phyloP scores from a whole-genome alignment of 2,888 invertebrate species.

The Drosophila infuscata region DNA sequence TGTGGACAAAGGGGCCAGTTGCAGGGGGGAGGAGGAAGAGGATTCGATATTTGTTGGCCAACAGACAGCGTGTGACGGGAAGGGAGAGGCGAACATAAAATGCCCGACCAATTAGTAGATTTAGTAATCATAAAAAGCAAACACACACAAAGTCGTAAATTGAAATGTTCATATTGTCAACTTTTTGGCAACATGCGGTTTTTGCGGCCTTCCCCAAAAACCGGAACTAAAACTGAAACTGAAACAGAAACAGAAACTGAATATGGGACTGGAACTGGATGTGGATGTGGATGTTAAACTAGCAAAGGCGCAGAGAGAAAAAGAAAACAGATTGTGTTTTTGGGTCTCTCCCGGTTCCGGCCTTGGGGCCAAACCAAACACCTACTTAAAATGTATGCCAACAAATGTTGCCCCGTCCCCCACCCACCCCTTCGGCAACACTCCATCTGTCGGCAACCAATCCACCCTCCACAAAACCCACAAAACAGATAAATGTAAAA shows the following conservation, averaged over 20 bases:
- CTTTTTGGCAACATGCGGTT: conserved; percentile 43
- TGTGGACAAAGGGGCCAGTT: neutral
- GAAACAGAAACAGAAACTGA: conserved; percentile 17
- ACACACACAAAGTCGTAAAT: conserved; percentile 20
- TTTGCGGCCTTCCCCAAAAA: conserved; percentile 26
- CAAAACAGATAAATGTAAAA: neutral
- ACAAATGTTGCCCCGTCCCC: neutral
- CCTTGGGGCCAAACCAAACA: conserved; percentile 49
- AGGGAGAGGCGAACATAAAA: conserved; percentile 35
- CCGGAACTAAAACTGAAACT: conserved; percentile 35
- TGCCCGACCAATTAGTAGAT: conserved; percentile 59
- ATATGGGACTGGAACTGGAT: conserved; percentile 9
- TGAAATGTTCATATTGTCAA: conserved; percentile 15
- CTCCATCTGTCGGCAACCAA: neutral
- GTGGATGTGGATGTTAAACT: neutral
- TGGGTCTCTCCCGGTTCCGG: conserved; percentile 26
- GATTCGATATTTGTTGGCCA: neutral
- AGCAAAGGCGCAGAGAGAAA: neutral
- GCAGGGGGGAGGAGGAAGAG: neutral
- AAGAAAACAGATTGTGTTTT: conserved; percentile 11
- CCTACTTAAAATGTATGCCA: conserved; percentile 21
- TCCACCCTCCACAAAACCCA: conserved; percentile 3
- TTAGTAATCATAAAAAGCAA: conserved; percentile 53
- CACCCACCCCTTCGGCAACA: neutral
- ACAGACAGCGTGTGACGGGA: conserved; percentile 32